phyloP scores from a whole-genome alignment of 2,888 invertebrate species.

The Chironomus riparius region DNA sequence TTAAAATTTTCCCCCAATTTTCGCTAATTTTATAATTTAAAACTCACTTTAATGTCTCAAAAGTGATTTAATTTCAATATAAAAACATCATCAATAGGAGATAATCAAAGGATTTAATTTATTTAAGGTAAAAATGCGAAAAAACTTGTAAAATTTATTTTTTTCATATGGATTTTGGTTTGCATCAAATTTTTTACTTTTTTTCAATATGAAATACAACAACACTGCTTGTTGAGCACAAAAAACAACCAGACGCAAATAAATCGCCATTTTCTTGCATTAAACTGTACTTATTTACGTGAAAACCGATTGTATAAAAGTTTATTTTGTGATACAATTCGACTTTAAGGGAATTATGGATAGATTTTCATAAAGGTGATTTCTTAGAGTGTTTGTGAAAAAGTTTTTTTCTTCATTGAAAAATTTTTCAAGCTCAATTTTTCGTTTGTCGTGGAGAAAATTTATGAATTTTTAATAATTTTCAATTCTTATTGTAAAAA shows the following conservation, averaged over 20 bases:
- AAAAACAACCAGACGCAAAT: conserved; percentile 25
- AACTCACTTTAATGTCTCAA: too few species aligned
- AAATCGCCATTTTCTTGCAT: conserved; percentile 20
- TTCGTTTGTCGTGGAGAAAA: background rate
- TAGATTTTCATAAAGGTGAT: background rate
- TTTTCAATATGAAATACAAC: conserved; percentile 16
- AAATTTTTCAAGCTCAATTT: background rate
- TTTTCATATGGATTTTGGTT: background rate
- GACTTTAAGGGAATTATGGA: background rate
- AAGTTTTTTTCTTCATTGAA: background rate
- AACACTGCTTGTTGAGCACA: conserved; percentile 6
- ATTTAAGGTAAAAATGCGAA: background rate
- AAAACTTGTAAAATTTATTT: background rate
- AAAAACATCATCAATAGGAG: background rate
- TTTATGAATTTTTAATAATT: background rate
- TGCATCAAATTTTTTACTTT: background rate
- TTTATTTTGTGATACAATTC: background rate
- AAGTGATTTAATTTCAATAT: too few species aligned
- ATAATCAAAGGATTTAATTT: background rate
- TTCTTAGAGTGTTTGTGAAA: background rate
- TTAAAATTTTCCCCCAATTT: too few species aligned
- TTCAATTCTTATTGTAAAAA: background rate
- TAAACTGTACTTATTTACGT: background rate
- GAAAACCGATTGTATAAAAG: background rate
- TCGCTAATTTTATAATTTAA: too few species aligned